These are phyloP conservation scores for Pammene fasciana DNA, from an alignment of 2,888 invertebrate genomes.

Conservation along the genomic window DNA sequence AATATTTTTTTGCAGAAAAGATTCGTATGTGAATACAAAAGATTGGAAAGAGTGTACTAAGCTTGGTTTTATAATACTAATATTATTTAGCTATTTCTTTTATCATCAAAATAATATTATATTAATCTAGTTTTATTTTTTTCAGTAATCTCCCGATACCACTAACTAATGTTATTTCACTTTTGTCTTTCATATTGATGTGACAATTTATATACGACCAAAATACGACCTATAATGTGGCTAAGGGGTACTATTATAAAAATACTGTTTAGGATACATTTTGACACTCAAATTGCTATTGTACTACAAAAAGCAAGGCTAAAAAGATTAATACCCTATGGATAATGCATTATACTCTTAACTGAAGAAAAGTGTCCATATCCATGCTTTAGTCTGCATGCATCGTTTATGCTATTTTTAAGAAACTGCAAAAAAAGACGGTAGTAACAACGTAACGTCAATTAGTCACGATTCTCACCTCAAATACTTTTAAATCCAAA, in stretches of 20 bases:
- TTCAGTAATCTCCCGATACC: slow-evolving; percentile 44
- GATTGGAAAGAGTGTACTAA: not conserved
- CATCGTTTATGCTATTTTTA: too few species aligned
- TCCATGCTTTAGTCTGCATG: too few species aligned
- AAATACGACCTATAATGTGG: slow-evolving; percentile 38
- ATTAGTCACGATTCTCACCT: too few species aligned
- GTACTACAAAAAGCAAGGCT: slow-evolving; percentile 29
- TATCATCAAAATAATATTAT: slow-evolving; percentile 10
- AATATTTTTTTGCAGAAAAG: too few species aligned
- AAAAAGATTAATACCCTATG: not conserved
- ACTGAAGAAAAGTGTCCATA: too few species aligned
- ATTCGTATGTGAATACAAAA: too few species aligned
- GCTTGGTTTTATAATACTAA: not conserved
- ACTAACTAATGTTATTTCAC: slow-evolving; percentile 75
- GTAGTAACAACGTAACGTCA: too few species aligned
- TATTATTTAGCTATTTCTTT: slow-evolving; percentile 11
- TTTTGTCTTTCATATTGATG: slow-evolving; percentile 76
- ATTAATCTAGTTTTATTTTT: slow-evolving; percentile 28
- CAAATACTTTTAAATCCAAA: too few species aligned
- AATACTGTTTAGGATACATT: slow-evolving; percentile 39
- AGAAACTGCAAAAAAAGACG: too few species aligned
- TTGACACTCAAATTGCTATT: slow-evolving; percentile 39
- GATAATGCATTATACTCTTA: too few species aligned
- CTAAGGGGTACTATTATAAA: slow-evolving; percentile 38
- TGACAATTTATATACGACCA: too few species aligned